phyloP scores from a whole-genome alignment of 2,113 vertebrate species.

The Castor canadensis region DNA sequence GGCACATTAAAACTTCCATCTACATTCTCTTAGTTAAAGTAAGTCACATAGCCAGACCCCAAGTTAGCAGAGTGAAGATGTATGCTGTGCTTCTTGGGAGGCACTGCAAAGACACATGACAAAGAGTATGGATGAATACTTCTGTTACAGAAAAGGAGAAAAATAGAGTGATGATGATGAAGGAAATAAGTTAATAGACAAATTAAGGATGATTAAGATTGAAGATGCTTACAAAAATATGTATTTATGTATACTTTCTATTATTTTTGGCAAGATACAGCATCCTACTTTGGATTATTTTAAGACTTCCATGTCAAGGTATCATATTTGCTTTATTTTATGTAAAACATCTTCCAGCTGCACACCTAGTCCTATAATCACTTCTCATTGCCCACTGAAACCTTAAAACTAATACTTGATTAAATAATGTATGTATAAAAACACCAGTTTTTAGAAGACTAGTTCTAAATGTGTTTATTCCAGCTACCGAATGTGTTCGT shows the following conservation, averaged over 20 bases:
- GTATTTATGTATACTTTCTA: not conserved
- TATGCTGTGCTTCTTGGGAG: not conserved
- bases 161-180: not conserved
- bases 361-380: not conserved
- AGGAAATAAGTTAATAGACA: constrained; percentile 5
- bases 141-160: not conserved
- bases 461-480: constrained; percentile 50
- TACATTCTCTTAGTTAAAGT: not conserved
- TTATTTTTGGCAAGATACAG: not conserved
- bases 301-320: not conserved
- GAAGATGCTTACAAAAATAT: constrained; percentile 14
- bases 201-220: constrained; percentile 7
- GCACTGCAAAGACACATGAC: not conserved
- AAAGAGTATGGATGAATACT: not conserved
- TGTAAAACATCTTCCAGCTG: not conserved
- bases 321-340: constrained; percentile 32
- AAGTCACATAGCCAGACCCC: not conserved
- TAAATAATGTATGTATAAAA: not conserved
- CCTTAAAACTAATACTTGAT: not conserved
- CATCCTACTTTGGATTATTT: constrained; percentile 33
- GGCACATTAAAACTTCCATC: not conserved
- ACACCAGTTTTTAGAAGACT: constrained; percentile 4
- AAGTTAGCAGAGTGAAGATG: not conserved
- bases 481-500: constrained; percentile 28
- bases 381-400: not conserved